Conservation (phyloP, 2,888 invertebrate genomes). For the Drosophila demipolita region DNA sequence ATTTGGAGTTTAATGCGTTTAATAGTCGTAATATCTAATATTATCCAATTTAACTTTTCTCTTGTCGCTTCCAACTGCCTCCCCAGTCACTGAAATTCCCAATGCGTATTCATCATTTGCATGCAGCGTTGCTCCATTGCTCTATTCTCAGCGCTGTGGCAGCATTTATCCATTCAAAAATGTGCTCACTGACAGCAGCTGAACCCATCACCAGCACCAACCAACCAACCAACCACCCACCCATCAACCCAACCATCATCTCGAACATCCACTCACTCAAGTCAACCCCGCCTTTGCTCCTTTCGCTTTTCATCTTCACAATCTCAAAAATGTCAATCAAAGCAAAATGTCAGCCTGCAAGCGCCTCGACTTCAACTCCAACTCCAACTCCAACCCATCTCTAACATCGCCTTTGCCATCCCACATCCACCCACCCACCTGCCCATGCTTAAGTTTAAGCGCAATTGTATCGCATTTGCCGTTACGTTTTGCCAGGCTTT, state of each 20-base stretch:
- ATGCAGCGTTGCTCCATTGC: constrained; percentile 11
- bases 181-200: constrained; percentile 52
- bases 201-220: constrained; percentile 33
- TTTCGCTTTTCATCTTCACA: constrained; percentile 15
- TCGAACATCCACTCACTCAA: not conserved
- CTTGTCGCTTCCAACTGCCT: not conserved
- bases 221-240: not conserved
- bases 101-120: constrained; percentile 33
- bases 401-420: not conserved
- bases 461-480: constrained; percentile 47
- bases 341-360: constrained; percentile 58
- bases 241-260: not conserved
- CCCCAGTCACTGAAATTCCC: constrained; percentile 4
- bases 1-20: not conserved
- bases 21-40: not conserved
- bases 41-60: not conserved
- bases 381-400: not conserved
- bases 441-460: constrained; percentile 11
- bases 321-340: constrained; percentile 73
- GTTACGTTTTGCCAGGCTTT: constrained; percentile 29
- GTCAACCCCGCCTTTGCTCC: not conserved
- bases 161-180: constrained; percentile 35
- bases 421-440: not conserved
- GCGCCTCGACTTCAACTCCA: constrained; percentile 4
- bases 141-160: constrained; percentile 11